Base-by-base conservation (phyloP, 2,888 invertebrate species). In the Ophioninae sp. region DNA sequence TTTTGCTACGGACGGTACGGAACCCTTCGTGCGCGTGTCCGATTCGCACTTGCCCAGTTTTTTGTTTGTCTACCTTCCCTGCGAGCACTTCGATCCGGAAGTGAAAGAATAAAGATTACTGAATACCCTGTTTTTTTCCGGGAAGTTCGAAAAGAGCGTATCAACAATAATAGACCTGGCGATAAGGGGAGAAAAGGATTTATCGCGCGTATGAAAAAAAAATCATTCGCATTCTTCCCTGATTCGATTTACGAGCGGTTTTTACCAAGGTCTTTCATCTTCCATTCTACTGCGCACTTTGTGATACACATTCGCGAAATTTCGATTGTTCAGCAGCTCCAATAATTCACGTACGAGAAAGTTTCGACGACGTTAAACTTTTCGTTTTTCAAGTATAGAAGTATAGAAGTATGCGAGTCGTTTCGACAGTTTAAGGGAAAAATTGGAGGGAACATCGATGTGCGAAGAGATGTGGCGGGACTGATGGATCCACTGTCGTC, bases 401-500 rank as follows among this genome's bases (percentile, higher is more conserved):
- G n/a, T n/a, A n/a, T n/a, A n/a, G n/a, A n/a, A n/a, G n/a, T 30
- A 57, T n/a, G 37, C 50, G 50, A 10, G 44, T 13, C 13, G 44
- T 13, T 10, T 69, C 13, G 44, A 73, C 61, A 21, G 21, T 56
- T 20, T 23, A 2, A 30, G 41, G 30, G 56, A 20, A 68, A 57
- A 23, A 59, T 39, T n/a, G 30, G 44, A n/a, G 44, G 21, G 61
- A 69, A n/a, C 44, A 10, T 17, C 8, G 41, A 20, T 23, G 65
- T 20, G 41, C 7, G 57, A 37, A 56, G 37, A 21, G 76, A 61
- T 41, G 50, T 50, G 77, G 69, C 37, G 69, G n/a, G 37, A 75
- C 41, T 23, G 76, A 64, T 81, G 77, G 72, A 59, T 50, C 77
- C 74, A 69, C 37, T 50, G 59, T 21, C 72, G 57, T 44, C 50